Conservation (phyloP, 1,140 invertebrate species). For the Calliopsis andreniformis region DNA sequence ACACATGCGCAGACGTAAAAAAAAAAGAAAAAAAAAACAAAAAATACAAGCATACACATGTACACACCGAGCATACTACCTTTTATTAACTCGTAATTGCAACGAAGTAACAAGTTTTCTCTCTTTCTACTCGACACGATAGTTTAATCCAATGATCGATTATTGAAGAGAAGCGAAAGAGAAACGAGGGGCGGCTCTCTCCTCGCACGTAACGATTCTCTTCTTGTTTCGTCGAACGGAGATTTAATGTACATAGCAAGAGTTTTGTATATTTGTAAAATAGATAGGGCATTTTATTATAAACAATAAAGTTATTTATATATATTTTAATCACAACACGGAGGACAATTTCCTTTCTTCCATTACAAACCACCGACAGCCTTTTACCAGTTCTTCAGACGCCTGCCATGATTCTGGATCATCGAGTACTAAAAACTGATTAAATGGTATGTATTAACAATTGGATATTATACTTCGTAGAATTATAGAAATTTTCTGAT, state of each 20-base stretch:
- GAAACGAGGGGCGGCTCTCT: slow-evolving; percentile 20
- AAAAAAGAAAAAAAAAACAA: no score
- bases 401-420: no score
- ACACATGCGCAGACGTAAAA: background rate
- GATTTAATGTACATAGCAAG: slow-evolving; percentile 64
- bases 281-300: slow-evolving; percentile 70
- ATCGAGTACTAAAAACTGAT: slow-evolving; percentile 47
- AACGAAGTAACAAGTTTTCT: slow-evolving; percentile 63
- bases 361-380: slow-evolving; percentile 15
- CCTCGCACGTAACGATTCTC: slow-evolving; percentile 23
- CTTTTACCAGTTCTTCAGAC: no score
- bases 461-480: slow-evolving; percentile 18
- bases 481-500: no score
- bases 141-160: slow-evolving; percentile 64
- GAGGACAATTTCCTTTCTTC: slow-evolving; percentile 41
- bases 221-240: slow-evolving; percentile 51
- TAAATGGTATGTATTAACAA: slow-evolving; percentile 53
- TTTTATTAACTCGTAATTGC: slow-evolving; percentile 64
- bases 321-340: slow-evolving; percentile 68
- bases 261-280: slow-evolving; percentile 70
- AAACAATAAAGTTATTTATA: slow-evolving; percentile 71
- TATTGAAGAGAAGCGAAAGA: slow-evolving; percentile 46
- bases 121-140: slow-evolving; percentile 66
- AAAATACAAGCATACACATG: background rate
- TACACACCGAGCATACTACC: slow-evolving; percentile 45